Evolutionary conservation across 2,113 vertebrate species (phyloP).

Genomic region (Xiphophorus couchianus): DNA sequence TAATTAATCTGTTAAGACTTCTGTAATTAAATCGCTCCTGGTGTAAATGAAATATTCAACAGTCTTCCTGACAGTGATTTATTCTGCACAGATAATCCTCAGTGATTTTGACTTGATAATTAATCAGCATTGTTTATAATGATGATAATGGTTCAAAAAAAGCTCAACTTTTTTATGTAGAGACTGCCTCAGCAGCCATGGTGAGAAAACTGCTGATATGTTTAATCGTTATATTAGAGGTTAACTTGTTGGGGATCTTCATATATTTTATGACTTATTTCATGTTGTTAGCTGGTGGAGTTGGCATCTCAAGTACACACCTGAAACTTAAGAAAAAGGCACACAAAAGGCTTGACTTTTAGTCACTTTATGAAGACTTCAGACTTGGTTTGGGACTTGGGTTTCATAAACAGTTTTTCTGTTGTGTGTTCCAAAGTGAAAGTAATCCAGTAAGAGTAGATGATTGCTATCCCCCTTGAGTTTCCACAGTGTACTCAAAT

Average conservation of each 20-base stretch:
- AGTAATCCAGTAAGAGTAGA: background rate
- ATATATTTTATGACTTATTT: background rate
- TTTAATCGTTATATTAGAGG: constrained; percentile 19
- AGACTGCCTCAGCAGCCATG: constrained; percentile 75
- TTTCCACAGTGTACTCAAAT: background rate
- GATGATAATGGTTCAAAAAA: constrained; percentile 60
- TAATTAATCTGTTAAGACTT: constrained; percentile 71
- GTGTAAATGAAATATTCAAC: constrained; percentile 83
- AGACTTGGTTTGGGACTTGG: no score
- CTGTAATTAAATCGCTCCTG: constrained; percentile 80
- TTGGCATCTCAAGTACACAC: background rate
- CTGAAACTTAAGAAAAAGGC: background rate
- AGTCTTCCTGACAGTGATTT: constrained; percentile 83
- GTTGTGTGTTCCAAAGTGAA: background rate
- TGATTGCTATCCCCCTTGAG: background rate
- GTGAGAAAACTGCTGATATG: constrained; percentile 62
- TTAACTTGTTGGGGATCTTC: background rate
- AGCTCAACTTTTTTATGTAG: constrained; percentile 68
- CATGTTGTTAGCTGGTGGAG: background rate
- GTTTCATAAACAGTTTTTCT: background rate
- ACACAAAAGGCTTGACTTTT: no score
- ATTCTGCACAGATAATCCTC: constrained; percentile 84
- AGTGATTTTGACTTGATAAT: constrained; percentile 84
- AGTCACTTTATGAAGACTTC: no score
- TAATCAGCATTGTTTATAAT: constrained; percentile 87